These are phyloP conservation scores for Branchellion lobata DNA, from an alignment of 2,888 invertebrate genomes.

Conservation along the genomic window DNA sequence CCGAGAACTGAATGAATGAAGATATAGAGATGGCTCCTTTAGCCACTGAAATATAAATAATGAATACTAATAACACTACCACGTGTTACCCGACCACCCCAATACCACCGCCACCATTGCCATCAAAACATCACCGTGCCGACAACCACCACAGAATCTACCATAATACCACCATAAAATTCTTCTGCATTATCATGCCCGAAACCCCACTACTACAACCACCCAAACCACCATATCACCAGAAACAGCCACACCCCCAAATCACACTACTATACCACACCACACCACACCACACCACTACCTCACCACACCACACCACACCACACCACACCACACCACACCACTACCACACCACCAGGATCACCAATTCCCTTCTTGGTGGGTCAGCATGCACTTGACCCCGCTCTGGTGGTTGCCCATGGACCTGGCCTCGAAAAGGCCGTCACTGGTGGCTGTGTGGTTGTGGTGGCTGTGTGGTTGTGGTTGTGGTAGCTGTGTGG, in stretches of 20 bases:
- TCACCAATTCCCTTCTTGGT: constrained; percentile 81
- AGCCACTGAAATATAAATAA: too few species aligned
- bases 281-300: neutral
- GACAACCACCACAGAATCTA: too few species aligned
- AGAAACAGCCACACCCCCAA: neutral
- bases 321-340: neutral
- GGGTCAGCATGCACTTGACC: constrained; percentile 82
- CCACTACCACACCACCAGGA: neutral
- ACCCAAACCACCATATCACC: neutral
- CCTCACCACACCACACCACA: neutral
- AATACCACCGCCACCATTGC: too few species aligned
- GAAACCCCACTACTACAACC: too few species aligned
- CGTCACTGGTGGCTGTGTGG: constrained; percentile 46
- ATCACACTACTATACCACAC: neutral
- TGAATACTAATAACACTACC: too few species aligned
- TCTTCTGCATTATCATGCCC: too few species aligned
- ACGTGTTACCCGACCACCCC: too few species aligned
- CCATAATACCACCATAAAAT: too few species aligned
- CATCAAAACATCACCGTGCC: too few species aligned
- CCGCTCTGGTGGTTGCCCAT: constrained; percentile 66
- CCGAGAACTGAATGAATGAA: too few species aligned
- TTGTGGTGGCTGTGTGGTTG: neutral
- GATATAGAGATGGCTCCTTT: too few species aligned
- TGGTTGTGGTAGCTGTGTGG: neutral
- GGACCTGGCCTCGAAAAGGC: constrained; percentile 58